A percentile compares a stretch with the other conserved stretches of the same genome.
Evolutionary conservation across 1,140 invertebrate species (phyloP).

Genomic region (Carcinoscorpius rotundicauda): DNA sequence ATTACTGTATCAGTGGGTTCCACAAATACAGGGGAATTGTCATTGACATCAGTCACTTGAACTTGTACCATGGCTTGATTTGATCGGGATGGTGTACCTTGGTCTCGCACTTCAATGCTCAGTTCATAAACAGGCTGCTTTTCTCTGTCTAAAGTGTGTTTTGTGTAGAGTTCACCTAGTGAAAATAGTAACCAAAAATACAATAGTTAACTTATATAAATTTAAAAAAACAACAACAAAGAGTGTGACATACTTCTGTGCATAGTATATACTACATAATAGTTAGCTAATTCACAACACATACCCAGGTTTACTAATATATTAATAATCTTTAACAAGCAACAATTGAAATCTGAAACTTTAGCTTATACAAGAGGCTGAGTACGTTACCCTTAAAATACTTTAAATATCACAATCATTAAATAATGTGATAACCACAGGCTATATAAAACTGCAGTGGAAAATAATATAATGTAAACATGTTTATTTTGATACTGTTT

Average conservation of each 20-base stretch:
- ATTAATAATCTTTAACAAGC: too few relatives aligned
- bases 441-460: too few relatives aligned
- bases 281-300: too few relatives aligned
- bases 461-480: too few relatives aligned
- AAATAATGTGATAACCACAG: too few relatives aligned
- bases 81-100: conserved; percentile 60
- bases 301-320: too few relatives aligned
- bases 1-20: conserved; percentile 76
- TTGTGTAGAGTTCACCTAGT: conserved; percentile 69
- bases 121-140: conserved; percentile 59
- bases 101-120: conserved; percentile 70
- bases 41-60: conserved; percentile 67
- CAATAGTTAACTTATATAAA: neutral
- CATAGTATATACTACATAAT: too few relatives aligned
- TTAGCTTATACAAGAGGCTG: too few relatives aligned
- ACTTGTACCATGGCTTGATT: conserved; percentile 51
- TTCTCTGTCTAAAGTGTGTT: conserved; percentile 70
- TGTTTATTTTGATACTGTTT: too few relatives aligned
- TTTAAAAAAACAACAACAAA: neutral
- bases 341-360: too few relatives aligned
- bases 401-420: too few relatives aligned
- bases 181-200: conserved; percentile 25
- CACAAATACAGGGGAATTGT: conserved; percentile 76
- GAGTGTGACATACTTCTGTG: neutral
- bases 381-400: too few relatives aligned